Percentiles rank a stretch among this genome's conserved stretches.
Evolutionary conservation across 1,140 invertebrate genomes (phyloP).

Genomic region (Drosophila tropicalis): DNA sequence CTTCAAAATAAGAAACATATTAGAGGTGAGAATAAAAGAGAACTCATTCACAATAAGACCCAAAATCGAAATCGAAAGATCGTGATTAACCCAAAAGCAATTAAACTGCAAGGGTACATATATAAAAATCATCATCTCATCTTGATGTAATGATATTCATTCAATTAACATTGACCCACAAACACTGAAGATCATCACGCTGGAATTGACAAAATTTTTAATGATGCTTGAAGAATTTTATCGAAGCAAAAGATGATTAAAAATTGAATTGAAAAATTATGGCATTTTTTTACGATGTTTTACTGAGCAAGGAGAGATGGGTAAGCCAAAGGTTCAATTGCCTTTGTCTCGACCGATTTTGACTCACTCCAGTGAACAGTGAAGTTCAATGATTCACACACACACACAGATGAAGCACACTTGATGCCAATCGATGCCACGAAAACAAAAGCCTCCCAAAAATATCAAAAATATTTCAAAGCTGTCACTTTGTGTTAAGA

Average conservation of each 20-base stretch:
- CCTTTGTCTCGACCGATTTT: slow-evolving; percentile 34
- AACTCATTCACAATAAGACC: too few species aligned
- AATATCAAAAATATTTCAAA: background rate
- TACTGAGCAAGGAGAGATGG: background rate
- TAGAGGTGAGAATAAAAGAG: too few species aligned
- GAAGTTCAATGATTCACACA: slow-evolving; percentile 36
- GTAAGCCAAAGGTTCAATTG: background rate
- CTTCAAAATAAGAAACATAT: too few species aligned
- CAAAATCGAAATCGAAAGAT: too few species aligned
- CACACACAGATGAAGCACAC: slow-evolving; percentile 22
- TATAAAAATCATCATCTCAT: background rate
- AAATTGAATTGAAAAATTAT: slow-evolving; percentile 8
- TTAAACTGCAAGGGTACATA: background rate
- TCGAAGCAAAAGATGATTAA: background rate
- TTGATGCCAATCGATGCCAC: background rate
- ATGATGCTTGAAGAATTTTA: slow-evolving; percentile 13
- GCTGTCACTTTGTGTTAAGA: slow-evolving; percentile 22
- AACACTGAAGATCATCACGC: background rate
- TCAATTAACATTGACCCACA: slow-evolving; percentile 11
- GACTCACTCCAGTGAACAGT: slow-evolving; percentile 15
- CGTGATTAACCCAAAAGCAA: background rate
- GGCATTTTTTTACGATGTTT: background rate
- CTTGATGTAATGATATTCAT: background rate
- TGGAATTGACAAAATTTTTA: slow-evolving; percentile 10
- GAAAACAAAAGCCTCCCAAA: background rate